Evolutionary conservation across 2,113 vertebrate species (phyloP).

Genomic region (Echinops telfairi): DNA sequence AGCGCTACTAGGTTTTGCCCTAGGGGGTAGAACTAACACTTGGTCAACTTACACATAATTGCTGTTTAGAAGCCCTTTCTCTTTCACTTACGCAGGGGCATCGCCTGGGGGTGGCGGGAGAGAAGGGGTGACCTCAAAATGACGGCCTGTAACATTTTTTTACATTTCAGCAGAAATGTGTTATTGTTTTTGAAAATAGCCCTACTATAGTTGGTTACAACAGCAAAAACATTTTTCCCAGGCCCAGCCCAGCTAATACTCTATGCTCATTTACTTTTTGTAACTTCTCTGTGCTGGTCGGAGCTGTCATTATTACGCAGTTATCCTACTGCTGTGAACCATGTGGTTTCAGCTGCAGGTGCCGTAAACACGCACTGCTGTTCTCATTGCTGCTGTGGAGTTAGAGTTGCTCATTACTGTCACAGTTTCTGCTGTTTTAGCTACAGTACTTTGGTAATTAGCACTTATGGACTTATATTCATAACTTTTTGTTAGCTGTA

Average conservation of each 20-base stretch:
- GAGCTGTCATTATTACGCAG: background rate
- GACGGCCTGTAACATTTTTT: background rate
- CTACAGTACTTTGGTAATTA: background rate
- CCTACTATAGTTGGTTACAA: background rate
- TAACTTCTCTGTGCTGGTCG: background rate
- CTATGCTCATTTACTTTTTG: background rate
- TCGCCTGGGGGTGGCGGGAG: background rate
- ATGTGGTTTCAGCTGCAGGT: no score
- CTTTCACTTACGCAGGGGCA: background rate
- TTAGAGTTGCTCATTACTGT: no score
- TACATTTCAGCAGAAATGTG: background rate
- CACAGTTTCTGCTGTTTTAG: background rate
- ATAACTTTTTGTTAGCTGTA: background rate
- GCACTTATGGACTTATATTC: background rate
- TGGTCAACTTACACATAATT: background rate
- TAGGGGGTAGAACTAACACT: background rate
- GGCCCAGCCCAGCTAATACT: background rate
- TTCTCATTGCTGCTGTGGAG: no score
- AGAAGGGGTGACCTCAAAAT: background rate
- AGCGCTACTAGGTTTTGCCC: slow-evolving; percentile 49
- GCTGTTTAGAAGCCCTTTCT: slow-evolving; percentile 42
- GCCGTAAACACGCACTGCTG: no score
- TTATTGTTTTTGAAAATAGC: background rate
- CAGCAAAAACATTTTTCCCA: background rate
- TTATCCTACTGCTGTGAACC: background rate